Conservation (phyloP, 2,888 invertebrate species). For the Brachypterus glaber region DNA sequence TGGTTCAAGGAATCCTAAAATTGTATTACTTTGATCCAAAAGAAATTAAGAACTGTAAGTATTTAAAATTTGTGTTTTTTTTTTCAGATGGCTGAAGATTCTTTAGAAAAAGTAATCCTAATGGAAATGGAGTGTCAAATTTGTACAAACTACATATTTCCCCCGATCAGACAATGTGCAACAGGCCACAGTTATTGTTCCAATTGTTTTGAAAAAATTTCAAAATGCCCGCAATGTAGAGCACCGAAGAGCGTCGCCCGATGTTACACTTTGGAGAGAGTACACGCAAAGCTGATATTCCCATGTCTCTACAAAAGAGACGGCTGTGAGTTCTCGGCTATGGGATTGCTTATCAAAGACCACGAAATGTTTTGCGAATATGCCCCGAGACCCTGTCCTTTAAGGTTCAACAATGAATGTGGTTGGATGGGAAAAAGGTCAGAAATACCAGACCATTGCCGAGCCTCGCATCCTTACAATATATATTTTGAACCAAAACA, state of each 20-base stretch:
- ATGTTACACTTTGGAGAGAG: slow-evolving; percentile 12
- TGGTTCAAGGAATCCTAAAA: too few species aligned
- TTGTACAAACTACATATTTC: slow-evolving; percentile 11
- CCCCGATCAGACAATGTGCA: slow-evolving; percentile 17
- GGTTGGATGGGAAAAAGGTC: slow-evolving; percentile 20
- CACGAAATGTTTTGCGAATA: slow-evolving; percentile 22
- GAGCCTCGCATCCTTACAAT: slow-evolving; percentile 19
- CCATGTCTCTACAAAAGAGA: neutral
- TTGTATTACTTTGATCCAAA: too few species aligned
- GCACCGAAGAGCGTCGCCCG: slow-evolving; percentile 11
- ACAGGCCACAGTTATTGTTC: slow-evolving; percentile 14
- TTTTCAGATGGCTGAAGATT: too few species aligned
- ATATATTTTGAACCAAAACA: slow-evolving; percentile 18
- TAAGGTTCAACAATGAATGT: slow-evolving; percentile 17
- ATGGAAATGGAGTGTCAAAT: slow-evolving; percentile 14
- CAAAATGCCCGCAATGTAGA: slow-evolving; percentile 18
- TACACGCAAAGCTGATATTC: slow-evolving; percentile 3
- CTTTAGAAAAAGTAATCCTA: too few species aligned
- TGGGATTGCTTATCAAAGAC: slow-evolving; percentile 13
- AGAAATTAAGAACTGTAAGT: too few species aligned
- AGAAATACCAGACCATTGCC: slow-evolving; percentile 20
- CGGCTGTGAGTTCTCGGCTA: neutral
- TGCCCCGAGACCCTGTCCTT: slow-evolving; percentile 18
- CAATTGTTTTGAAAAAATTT: slow-evolving; percentile 16
- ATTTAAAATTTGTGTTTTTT: too few species aligned